phyloP scores from a whole-genome alignment of 1,140 invertebrate species.

The Coelopa frigida region DNA sequence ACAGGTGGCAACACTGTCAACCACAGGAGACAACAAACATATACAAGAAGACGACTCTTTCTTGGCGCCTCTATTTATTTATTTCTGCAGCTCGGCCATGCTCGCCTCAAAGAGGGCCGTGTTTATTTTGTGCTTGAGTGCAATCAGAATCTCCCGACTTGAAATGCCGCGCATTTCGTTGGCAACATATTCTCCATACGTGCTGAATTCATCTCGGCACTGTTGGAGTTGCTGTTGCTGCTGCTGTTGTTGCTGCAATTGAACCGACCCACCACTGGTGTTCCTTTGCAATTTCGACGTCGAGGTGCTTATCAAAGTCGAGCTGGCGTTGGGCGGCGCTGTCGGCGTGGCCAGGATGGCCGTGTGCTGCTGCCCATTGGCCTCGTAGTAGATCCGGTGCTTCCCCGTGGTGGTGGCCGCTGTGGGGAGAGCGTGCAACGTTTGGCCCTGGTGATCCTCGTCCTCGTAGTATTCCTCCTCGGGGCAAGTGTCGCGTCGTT shows the following conservation, averaged over 20 bases:
- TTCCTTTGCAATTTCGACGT: slow-evolving; percentile 14
- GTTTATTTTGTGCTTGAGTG: slow-evolving; percentile 42
- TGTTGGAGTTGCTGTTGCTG: slow-evolving; percentile 9
- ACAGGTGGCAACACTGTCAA: too few relatives aligned
- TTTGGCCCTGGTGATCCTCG: slow-evolving; percentile 17
- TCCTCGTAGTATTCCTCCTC: slow-evolving; percentile 27
- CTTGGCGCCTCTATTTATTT: slow-evolving; percentile 11
- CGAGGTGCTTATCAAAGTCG: slow-evolving; percentile 10
- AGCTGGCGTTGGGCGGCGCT: slow-evolving; percentile 8
- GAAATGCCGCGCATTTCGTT: slow-evolving; percentile 39
- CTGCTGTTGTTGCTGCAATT: slow-evolving; percentile 8
- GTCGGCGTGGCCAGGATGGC: slow-evolving; percentile 24
- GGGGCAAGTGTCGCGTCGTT: slow-evolving; percentile 23
- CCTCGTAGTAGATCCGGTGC: slow-evolving; percentile 32
- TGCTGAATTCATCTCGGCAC: slow-evolving; percentile 33
- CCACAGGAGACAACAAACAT: too few relatives aligned
- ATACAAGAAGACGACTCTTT: background rate
- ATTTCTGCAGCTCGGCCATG: slow-evolving; percentile 41
- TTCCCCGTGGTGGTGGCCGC: slow-evolving; percentile 3
- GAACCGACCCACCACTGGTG: slow-evolving; percentile 3
- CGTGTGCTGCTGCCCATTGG: slow-evolving; percentile 15
- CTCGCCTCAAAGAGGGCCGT: slow-evolving; percentile 42
- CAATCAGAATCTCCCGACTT: slow-evolving; percentile 33
- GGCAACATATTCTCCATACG: slow-evolving; percentile 40
- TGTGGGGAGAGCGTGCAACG: background rate